Percentiles rank a stretch among this genome's conserved stretches.
Evolutionary conservation across 2,113 vertebrate genomes (phyloP).

Genomic region (Lontra canadensis): DNA sequence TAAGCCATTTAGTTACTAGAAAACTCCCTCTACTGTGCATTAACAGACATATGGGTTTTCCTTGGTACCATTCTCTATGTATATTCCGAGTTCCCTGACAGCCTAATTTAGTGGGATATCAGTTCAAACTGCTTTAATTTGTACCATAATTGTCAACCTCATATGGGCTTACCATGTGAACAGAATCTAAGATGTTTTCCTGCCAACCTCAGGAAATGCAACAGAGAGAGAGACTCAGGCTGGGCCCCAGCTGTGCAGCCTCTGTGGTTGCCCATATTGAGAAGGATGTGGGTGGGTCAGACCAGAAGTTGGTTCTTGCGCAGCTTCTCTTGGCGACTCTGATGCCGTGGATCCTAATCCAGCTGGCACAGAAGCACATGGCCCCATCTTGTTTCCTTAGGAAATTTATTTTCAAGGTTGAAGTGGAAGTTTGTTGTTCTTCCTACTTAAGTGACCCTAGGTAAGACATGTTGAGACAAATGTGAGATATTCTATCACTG

Average conservation of each 20-base stretch:
- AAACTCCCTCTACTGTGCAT: not conserved
- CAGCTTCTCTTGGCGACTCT: not conserved
- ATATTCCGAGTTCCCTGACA: not conserved
- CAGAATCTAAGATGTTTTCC: not conserved
- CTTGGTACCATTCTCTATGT: not conserved
- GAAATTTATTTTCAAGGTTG: constrained; percentile 9
- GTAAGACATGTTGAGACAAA: fast-evolving
- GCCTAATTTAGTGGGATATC: not conserved
- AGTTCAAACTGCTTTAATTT: too few relatives aligned
- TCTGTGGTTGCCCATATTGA: not conserved
- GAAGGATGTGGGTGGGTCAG: constrained; percentile 15
- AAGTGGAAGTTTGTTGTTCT: constrained; percentile 8
- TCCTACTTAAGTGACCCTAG: not conserved
- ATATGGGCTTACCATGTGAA: fast-evolving
- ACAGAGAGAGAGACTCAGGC: not conserved
- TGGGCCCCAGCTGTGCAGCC: too few relatives aligned
- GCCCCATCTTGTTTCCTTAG: constrained; percentile 47
- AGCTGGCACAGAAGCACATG: constrained; percentile 6
- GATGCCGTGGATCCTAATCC: not conserved
- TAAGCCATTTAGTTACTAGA: not conserved
- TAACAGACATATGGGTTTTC: not conserved
- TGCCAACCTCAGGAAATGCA: not conserved
- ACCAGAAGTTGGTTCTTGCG: not conserved
- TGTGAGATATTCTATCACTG: not conserved
- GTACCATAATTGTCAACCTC: not conserved